phyloP scores from a whole-genome alignment of 2,113 vertebrate genomes.

The Plestiodon gilberti region DNA sequence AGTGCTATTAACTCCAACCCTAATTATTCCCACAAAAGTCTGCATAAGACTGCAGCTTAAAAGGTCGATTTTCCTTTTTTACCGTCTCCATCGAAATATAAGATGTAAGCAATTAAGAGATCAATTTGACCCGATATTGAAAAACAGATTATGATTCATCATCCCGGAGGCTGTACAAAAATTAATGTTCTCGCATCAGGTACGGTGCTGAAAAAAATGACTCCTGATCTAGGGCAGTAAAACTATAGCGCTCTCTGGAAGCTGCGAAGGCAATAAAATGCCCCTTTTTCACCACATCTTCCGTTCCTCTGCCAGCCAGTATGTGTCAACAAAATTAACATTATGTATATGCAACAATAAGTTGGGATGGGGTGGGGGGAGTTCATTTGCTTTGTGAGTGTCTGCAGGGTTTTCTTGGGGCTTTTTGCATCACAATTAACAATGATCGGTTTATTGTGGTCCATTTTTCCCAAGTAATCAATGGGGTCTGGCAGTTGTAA shows the following conservation, averaged over 20 bases:
- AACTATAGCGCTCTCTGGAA: conserved; percentile 36
- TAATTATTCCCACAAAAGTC: background rate
- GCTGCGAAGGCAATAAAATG: conserved; percentile 43
- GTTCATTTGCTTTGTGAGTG: conserved; percentile 48
- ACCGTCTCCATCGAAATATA: conserved; percentile 28
- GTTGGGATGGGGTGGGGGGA: conserved; percentile 1
- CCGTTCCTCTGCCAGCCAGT: conserved; percentile 40
- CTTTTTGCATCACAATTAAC: conserved; percentile 67
- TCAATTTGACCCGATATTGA: conserved; percentile 58
- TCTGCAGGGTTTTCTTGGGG: background rate
- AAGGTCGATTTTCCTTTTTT: background rate
- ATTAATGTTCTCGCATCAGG: conserved; percentile 43
- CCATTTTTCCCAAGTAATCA: conserved; percentile 70
- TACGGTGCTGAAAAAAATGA: conserved; percentile 50
- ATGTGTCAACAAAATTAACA: conserved; percentile 55
- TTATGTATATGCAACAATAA: conserved; percentile 51
- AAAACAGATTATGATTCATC: conserved; percentile 57
- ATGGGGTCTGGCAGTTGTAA: conserved; percentile 67
- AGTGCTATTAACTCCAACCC: background rate
- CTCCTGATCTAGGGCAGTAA: conserved; percentile 35
- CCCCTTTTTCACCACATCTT: background rate
- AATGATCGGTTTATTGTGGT: conserved; percentile 70
- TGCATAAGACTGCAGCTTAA: too few relatives aligned
- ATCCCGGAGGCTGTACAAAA: conserved; percentile 54
- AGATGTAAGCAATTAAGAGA: conserved; percentile 46